A percentile compares a stretch with the other conserved stretches of the same genome.
Conservation (phyloP, 2,797 vertebrate genomes). For the Danio choprae region DNA sequence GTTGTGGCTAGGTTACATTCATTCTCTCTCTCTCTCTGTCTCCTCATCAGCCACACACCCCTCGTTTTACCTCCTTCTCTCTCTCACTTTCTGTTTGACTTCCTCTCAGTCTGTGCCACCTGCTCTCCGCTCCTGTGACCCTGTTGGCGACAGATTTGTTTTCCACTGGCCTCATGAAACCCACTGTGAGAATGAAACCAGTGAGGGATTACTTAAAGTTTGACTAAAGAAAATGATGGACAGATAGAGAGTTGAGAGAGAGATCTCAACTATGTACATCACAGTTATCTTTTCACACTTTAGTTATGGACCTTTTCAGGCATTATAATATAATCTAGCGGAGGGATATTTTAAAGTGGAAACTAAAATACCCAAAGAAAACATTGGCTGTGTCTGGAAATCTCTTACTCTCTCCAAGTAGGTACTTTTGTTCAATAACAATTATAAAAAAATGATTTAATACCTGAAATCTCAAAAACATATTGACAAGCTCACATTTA, state of each 20-base stretch:
- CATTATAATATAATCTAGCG: not conserved
- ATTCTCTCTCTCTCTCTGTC: constrained; percentile 13
- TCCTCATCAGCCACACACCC: not conserved
- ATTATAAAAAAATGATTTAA: too few relatives aligned
- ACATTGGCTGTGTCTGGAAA: too few relatives aligned
- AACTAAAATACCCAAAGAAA: too few relatives aligned
- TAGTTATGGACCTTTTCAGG: not conserved
- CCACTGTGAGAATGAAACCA: constrained; percentile 53
- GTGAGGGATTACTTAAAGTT: constrained; percentile 41
- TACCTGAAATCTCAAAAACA: too few relatives aligned
- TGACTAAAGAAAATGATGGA: not conserved
- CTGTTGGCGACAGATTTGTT: constrained; percentile 64
- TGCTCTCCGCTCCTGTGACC: constrained; percentile 66
- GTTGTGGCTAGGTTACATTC: constrained; percentile 28
- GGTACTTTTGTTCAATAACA: not conserved
- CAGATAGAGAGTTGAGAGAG: constrained; percentile 10
- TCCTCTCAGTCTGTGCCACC: constrained; percentile 65
- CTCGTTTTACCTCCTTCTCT: constrained; percentile 6
- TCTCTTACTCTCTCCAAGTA: not conserved
- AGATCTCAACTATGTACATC: constrained; percentile 6
- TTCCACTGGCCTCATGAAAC: constrained; percentile 59
- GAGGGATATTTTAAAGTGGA: too few relatives aligned
- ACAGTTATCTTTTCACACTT: not conserved
- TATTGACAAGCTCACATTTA: too few relatives aligned
- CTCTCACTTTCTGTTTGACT: constrained; percentile 40